These are phyloP conservation scores for Cotesia vestalis DNA, from an alignment of 1,140 invertebrate genomes.

Conservation along the genomic window DNA sequence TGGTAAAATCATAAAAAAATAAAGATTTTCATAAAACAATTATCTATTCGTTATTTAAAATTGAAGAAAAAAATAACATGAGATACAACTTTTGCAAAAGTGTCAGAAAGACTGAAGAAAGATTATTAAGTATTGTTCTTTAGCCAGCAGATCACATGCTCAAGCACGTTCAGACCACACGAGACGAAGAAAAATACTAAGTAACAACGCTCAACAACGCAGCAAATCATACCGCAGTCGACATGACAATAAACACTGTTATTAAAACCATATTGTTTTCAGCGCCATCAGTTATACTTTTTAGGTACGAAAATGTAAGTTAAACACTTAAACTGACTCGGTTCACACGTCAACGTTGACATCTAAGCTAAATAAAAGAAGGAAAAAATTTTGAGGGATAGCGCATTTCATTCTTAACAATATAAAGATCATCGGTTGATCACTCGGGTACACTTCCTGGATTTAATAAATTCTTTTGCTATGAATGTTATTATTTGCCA, in stretches of 20 bases:
- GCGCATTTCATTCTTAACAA: conserved; percentile 40
- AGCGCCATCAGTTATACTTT: too few relatives aligned
- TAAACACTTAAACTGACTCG: too few relatives aligned
- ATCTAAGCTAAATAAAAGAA: conserved; percentile 22
- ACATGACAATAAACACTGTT: too few relatives aligned
- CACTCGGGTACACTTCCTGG: conserved; percentile 60
- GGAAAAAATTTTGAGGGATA: conserved; percentile 38
- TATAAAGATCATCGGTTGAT: conserved; percentile 50
- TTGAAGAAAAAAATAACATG: not conserved
- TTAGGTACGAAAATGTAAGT: too few relatives aligned
- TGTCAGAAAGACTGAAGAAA: too few relatives aligned
- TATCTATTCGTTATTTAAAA: not conserved
- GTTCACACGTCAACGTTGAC: too few relatives aligned
- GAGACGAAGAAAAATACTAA: conserved; percentile 40
- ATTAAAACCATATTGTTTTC: too few relatives aligned
- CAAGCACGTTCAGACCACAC: conserved; percentile 53
- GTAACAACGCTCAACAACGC: conserved; percentile 51
- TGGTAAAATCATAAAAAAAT: too few relatives aligned
- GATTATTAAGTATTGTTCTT: conserved; percentile 36
- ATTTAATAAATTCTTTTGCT: conserved; percentile 40
- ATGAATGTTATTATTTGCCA: too few relatives aligned
- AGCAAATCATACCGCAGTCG: conserved; percentile 49
- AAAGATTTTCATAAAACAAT: too few relatives aligned
- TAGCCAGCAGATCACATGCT: conserved; percentile 57
- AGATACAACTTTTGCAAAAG: too few relatives aligned